Base-by-base conservation (phyloP, 2,113 vertebrate genomes). In the Agelaius phoeniceus region DNA sequence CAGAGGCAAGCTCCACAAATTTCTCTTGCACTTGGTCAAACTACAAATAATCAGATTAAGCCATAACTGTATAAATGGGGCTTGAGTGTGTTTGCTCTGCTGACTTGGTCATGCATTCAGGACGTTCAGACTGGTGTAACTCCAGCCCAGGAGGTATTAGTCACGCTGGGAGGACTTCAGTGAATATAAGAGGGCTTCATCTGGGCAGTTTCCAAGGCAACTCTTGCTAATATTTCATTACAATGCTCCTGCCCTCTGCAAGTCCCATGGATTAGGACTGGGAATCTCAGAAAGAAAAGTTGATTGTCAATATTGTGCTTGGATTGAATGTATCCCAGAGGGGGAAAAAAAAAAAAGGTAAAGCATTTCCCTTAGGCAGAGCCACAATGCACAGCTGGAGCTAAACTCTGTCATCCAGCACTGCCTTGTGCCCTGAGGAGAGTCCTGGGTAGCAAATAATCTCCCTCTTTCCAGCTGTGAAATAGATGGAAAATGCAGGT, bases 181-280 rank as follows among this genome's bases (percentile, higher is more conserved):
- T 94, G 97, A 97, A 96, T 94, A 78, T 95, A 86, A 96, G 93
- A 93, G 78, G 91, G 94, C 94, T 94, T 97, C 96, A 96, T 95
- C 95, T 94, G 94, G 94, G 89, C 96, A 84, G 97, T 98, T 98
- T 68, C 98, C 97, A 97, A 49, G 96, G 95, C 97, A 96, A 98
- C 97, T 68, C 89, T 89, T 95, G 71, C 93, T 97, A 89, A 92
- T 98, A 98, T 97, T 96, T 97, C 90, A 75, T 96, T 95, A 93
- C 95, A 97, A 95, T 94, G 94, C 88, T 83, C 89, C 76, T 8
- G 5, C 84, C 73, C 77, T 89, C 93, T 85, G 63, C 90, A 82
- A 79, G 80, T 95, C 89, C 73, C 87, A 92, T 2, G 68, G 87
- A 95, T 97, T 95, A 90, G 78, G 87, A 94, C 72, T 82, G 94